Evolutionary conservation across 2,888 invertebrate genomes (phyloP), one percentile per base, ranked within the genome.

Genomic region (Adelognathus sp.): DNA sequence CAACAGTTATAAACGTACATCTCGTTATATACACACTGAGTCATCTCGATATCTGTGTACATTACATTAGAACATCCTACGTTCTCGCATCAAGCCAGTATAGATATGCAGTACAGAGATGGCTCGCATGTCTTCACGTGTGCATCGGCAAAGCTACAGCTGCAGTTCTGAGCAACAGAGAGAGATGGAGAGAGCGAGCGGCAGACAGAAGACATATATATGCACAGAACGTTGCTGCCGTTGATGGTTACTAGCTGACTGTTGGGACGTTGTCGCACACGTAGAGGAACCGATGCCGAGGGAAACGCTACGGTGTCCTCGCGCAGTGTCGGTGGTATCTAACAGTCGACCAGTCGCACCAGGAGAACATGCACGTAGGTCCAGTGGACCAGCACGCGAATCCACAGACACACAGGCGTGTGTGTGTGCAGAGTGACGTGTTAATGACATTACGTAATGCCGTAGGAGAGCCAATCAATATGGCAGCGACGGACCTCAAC

Each of bases 361-460:
- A 7, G 63, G n/a, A 46, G 27, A 27, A 7, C 31, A 56, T 18
- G 46, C 46, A 50, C 54, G 67, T 31, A 64, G 72, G 69, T 64
- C 63, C 75, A 63, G 63, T 72, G 54, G 64, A 36, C 31, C 18
- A 54, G 71, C 44, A 50, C 50, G 50, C 36, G 46, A 77, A 76
- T 60, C 73, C 76, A 31, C 21, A 66, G 78, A 64, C 61, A 56
- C 77, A 58, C 69, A 41, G 81, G 78, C 70, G 41, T 67, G 56
- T 56, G 46, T 81, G 87, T 87, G 88, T 90, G 88, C 89, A 86
- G n/a, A 88, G 87, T 88, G 88, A 88, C 87, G 88, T 88, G 90
- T 90, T 90, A 90, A 90, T 90, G 88, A 89, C 88, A 88, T 90
- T 90, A 90, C 88, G 88, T 88, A 90, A 90, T 89, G 84, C 84